Base-by-base conservation (phyloP, 2,888 invertebrate species). In the Therioaphis trifolii region DNA sequence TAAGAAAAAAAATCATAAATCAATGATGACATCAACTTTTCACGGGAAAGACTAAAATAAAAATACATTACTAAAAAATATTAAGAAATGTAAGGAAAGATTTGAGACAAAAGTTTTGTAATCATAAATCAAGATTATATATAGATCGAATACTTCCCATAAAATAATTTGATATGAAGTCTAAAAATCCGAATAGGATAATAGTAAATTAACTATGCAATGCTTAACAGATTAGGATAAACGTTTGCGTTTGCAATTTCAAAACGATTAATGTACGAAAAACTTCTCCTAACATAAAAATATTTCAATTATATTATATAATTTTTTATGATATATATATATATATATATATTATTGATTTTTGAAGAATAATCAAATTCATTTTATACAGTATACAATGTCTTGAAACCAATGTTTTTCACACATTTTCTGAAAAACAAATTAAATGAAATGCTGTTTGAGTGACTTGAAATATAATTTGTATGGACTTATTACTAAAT, bases 41-140 rank as follows among this genome's bases (percentile, higher is more conserved):
- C 52, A 68, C 52, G 24, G 24, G 18, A 55, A 24, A 40, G 24
- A 21, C 35, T 40, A 40, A 35, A 68, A 27, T 29, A 29, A 68
- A 35, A 40, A 24, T 15, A 49, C 21, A 11, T 27, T 24, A 35
- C 11, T 66, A n/a, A 35, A 68, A 78, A 78, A 68, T 49, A 7
- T 52, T 78, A 35, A 66, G 24, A 52, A 78, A 24, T 40, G 24
- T 1, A 24, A 18, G n/a, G 11, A 4, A n/a, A 24, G 18, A 4
- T 49, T 21, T 68, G 68, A 68, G 24, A 68, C 35, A 78, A 78
- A 68, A 68, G 77, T 78, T 78, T 15, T 35, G 7, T 18, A 68
- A 78, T 35, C 21, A 78, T 78, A 78, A 78, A 68, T 78, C 49
- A 78, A 21, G 11, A 18, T 68, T n/a, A 68, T 68, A 21, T 12